phyloP scores from a whole-genome alignment of 2,888 invertebrate genomes.

The Archips crataeganus region DNA sequence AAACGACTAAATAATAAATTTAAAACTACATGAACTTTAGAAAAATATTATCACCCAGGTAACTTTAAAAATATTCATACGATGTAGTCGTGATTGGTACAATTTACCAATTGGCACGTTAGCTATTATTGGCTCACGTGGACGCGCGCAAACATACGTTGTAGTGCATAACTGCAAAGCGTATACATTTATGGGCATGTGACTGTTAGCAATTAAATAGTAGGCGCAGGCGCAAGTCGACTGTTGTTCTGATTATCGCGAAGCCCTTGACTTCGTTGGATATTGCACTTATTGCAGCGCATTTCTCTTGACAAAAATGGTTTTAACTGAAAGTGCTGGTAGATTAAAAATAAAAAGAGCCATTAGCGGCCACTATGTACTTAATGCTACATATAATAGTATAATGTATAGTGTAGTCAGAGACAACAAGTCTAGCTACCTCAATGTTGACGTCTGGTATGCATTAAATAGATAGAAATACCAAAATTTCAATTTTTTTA shows the following conservation, averaged over 20 bases:
- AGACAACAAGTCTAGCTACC: too few species aligned
- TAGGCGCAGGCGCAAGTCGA: slow-evolving; percentile 3
- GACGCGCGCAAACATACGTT: neutral
- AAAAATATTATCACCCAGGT: slow-evolving; percentile 8
- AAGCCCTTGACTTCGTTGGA: slow-evolving; percentile 22
- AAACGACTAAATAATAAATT: neutral
- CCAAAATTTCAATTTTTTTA: too few species aligned
- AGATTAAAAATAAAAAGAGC: too few species aligned
- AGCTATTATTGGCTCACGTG: slow-evolving; percentile 32
- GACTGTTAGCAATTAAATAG: slow-evolving; percentile 21
- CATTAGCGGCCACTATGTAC: too few species aligned
- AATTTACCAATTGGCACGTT: slow-evolving; percentile 46
- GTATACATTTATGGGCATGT: slow-evolving; percentile 14
- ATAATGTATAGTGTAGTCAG: too few species aligned
- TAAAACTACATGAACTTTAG: slow-evolving; percentile 15
- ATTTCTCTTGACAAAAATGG: neutral
- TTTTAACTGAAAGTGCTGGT: too few species aligned
- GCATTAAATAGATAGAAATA: too few species aligned
- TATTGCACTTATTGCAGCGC: neutral
- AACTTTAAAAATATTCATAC: slow-evolving; percentile 8
- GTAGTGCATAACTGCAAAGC: slow-evolving; percentile 2
- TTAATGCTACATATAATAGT: too few species aligned
- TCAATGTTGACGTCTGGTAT: too few species aligned
- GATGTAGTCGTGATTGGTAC: slow-evolving; percentile 40
- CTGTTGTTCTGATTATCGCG: slow-evolving; percentile 16